Conservation (phyloP, 2,797 vertebrate species). For the Pseudochirops cupreus region DNA sequence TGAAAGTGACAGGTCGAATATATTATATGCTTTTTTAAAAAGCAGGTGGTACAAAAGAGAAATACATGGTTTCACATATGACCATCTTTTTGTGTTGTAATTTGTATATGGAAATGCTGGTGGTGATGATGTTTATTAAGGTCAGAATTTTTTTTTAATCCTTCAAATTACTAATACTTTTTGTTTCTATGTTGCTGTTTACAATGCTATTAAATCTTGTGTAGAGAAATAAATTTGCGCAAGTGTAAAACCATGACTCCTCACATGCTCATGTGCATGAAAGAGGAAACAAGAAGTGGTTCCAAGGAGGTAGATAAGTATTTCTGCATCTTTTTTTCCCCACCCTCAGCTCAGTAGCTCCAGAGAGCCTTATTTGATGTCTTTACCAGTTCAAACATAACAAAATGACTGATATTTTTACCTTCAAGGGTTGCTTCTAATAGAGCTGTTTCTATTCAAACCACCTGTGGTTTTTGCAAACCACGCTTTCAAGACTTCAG, state of each 20-base stretch:
- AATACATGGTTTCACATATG: neutral
- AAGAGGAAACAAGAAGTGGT: neutral
- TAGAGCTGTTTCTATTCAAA: constrained; percentile 62
- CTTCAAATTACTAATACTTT: neutral
- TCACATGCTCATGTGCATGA: neutral
- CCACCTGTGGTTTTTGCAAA: constrained; percentile 58
- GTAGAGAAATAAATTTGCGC: neutral
- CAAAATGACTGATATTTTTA: constrained; percentile 49
- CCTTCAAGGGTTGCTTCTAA: constrained; percentile 40
- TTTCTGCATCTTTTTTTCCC: neutral
- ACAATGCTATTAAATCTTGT: constrained; percentile 30
- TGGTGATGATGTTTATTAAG: neutral
- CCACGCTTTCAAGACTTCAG: constrained; percentile 31
- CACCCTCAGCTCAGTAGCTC: neutral
- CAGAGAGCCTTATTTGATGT: neutral
- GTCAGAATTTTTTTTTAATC: neutral
- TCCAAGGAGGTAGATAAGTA: neutral
- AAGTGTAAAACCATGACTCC: neutral
- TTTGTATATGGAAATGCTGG: neutral
- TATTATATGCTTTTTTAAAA: neutral
- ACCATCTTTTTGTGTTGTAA: neutral
- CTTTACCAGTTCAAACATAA: constrained; percentile 18
- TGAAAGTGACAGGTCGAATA: neutral
- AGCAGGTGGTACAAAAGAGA: neutral
- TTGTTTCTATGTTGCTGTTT: neutral